Evolutionary conservation across 2,797 vertebrate genomes (phyloP).

Genomic region (Eurystomus glaucurus): DNA sequence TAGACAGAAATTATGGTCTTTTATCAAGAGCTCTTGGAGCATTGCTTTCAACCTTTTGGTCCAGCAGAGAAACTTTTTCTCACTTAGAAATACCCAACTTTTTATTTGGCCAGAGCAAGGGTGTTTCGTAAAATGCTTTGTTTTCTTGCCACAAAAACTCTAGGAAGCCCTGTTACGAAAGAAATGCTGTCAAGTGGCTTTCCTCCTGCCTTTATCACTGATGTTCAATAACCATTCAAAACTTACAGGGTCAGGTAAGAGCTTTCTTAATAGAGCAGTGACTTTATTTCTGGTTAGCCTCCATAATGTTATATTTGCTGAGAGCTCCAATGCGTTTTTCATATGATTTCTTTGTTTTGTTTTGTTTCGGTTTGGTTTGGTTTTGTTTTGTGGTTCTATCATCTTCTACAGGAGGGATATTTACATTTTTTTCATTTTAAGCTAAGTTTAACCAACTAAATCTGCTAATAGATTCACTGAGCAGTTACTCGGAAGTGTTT

Average conservation of each 20-base stretch:
- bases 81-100: conserved; percentile 66
- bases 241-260: conserved; percentile 78
- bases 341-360: not conserved
- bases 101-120: conserved; percentile 64
- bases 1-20: not conserved
- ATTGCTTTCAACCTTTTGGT: conserved; percentile 33
- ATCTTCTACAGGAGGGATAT: not conserved
- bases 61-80: conserved; percentile 28
- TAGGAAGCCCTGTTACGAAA: conserved; percentile 78
- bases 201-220: conserved; percentile 77
- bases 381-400: conserved; percentile 48
- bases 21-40: conserved; percentile 1
- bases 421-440: not conserved
- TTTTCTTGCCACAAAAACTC: conserved; percentile 79
- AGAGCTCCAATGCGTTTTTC: conserved; percentile 59
- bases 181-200: conserved; percentile 78
- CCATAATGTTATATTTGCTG: conserved; percentile 46
- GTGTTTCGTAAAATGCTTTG: conserved; percentile 79
- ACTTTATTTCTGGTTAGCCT: conserved; percentile 66
- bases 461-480: conserved; percentile 19
- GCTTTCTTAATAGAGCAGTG: conserved; percentile 76
- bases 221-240: conserved; percentile 79
- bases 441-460: not conserved
- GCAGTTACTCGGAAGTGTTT: conserved; percentile 23
- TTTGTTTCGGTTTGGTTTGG: not conserved